phyloP scores from a whole-genome alignment of 1,140 invertebrate genomes.

The Polypedilum vanderplanki region DNA sequence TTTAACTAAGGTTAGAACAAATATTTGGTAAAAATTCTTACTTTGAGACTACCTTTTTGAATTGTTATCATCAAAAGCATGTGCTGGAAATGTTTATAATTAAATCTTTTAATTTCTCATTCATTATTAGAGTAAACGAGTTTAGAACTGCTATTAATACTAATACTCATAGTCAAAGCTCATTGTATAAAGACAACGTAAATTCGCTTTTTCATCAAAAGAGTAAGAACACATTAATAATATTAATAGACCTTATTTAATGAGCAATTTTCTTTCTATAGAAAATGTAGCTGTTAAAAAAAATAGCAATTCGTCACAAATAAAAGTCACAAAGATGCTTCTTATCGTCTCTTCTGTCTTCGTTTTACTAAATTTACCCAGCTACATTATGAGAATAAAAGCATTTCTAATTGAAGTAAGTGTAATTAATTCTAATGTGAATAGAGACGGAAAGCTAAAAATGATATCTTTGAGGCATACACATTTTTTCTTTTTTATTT shows the following conservation, averaged over 20 bases:
- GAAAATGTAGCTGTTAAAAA: constrained; percentile 34
- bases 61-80: too few relatives aligned
- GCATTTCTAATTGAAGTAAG: constrained; percentile 44
- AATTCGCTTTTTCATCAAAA: not conserved
- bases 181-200: not conserved
- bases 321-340: constrained; percentile 73
- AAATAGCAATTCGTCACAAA: constrained; percentile 49
- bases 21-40: too few relatives aligned
- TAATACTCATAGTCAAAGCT: not conserved
- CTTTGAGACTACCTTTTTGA: too few relatives aligned
- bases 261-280: not conserved
- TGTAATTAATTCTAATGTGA: too few relatives aligned
- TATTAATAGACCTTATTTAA: not conserved
- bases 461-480: too few relatives aligned
- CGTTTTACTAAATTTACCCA: constrained; percentile 69
- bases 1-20: too few relatives aligned
- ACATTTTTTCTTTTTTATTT: too few relatives aligned
- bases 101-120: too few relatives aligned
- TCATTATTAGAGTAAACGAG: not conserved
- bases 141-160: not conserved
- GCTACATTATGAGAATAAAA: constrained; percentile 55
- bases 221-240: not conserved
- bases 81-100: too few relatives aligned
- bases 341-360: constrained; percentile 73
- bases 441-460: too few relatives aligned